Conservation (phyloP, 2,888 invertebrate species). For the Herminia tarsipennalis region DNA sequence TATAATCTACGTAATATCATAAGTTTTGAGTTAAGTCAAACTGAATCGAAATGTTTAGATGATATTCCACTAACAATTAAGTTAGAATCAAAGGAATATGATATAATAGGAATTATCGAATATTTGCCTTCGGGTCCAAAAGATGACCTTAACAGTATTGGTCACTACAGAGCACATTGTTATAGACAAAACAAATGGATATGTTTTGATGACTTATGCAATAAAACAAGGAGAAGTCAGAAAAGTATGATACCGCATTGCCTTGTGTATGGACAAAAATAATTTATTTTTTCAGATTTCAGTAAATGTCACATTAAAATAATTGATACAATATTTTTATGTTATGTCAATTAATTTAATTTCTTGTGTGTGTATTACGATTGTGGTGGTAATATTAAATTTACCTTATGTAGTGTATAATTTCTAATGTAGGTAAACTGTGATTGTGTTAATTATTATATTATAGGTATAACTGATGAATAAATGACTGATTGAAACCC, state of each 20-base stretch:
- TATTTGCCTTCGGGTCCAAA: constrained; percentile 10
- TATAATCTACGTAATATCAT: constrained; percentile 2
- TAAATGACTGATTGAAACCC: too few species aligned
- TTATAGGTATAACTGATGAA: too few species aligned
- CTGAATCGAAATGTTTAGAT: constrained; percentile 9
- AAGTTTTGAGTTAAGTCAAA: constrained; percentile 9
- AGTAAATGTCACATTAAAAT: too few species aligned
- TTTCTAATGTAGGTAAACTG: too few species aligned
- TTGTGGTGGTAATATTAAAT: too few species aligned
- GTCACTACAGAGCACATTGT: constrained; percentile 4
- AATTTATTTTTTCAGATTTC: neutral
- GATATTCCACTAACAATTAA: constrained; percentile 5
- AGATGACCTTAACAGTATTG: constrained; percentile 7
- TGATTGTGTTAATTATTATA: too few species aligned
- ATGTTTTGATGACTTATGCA: constrained; percentile 2
- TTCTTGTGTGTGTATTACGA: too few species aligned
- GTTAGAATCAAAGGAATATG: constrained; percentile 8
- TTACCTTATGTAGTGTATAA: too few species aligned
- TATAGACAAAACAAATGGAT: constrained; percentile 10
- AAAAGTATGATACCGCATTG: constrained; percentile 1
- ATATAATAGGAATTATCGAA: constrained; percentile 6
- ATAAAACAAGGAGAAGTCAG: neutral
- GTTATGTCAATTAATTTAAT: too few species aligned
- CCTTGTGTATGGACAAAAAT: constrained; percentile 2
- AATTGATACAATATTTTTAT: too few species aligned